Base-by-base conservation (phyloP, 2,888 invertebrate species). In the Hypercompe scribonia region DNA sequence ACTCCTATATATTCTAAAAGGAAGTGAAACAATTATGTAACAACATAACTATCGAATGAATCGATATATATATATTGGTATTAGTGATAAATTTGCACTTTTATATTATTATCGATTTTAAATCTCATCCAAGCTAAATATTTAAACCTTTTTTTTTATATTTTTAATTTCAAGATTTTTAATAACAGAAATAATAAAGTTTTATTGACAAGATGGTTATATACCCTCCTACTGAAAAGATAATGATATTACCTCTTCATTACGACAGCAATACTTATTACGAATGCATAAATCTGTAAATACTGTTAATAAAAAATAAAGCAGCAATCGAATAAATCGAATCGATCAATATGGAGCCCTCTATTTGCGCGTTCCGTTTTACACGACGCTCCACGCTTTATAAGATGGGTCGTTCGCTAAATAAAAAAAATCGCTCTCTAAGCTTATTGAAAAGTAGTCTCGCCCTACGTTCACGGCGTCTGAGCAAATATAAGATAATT, bases 401-500 rank as follows among this genome's bases (percentile, higher is more conserved):
- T 92, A 93, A 94, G 94, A 94, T 90, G 92, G 92, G 82, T 78
- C 88, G 88, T 89, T 90, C 87, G 90, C 90, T 88, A 92, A 92
- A 93, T 90, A 90, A 91, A 91, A 92, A 93, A 95, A 95, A 93
- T 84, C 89, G 92, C 93, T 92, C 93, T 93, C 92, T 95, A 94
- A 95, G 95, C 95, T 95, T 95, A 95, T 95, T 95, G 95, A 95
- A 95, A 95, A 95, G 95, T 95, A 94, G 94, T 95, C 94, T 91
- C 95, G 94, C 94, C 95, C 95, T 90, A 90, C 92, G 93, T 94
- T 95, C 94, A 95, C 95, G 95, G 93, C 89, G 90, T 94, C 94
- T 95, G 95, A 93, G 92, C 95, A 95, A 95, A 95, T 95, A 95
- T 95, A 95, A 95, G 95, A 95, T 95, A 95, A 95, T 95, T 95